These are phyloP conservation scores for Lycorma delicatula DNA, from an alignment of 1,140 invertebrate species.

Conservation along the genomic window DNA sequence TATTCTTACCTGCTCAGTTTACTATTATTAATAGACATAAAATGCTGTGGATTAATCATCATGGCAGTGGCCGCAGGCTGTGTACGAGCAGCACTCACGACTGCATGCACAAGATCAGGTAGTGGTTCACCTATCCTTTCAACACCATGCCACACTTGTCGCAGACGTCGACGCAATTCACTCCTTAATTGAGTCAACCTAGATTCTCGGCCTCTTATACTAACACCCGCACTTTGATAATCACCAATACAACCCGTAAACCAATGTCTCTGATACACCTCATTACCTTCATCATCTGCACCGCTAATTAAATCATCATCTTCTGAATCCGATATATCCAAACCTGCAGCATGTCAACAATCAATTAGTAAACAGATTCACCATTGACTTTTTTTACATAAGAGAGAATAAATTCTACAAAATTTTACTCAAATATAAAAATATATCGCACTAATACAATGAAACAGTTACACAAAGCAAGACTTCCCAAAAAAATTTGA, in stretches of 20 bases:
- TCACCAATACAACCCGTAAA: conserved; percentile 18
- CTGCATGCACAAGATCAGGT: conserved; percentile 10
- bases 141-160: conserved; percentile 15
- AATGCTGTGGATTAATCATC: conserved; percentile 21
- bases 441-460: too few species aligned
- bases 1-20: conserved; percentile 22
- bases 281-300: neutral
- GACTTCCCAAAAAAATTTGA: too few species aligned
- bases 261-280: conserved; percentile 27
- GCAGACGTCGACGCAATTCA: conserved; percentile 17
- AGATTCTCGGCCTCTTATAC: conserved; percentile 14
- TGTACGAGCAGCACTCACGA: conserved; percentile 17
- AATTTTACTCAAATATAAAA: too few species aligned
- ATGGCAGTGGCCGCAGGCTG: conserved; percentile 22
- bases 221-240: conserved; percentile 7
- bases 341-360: too few species aligned
- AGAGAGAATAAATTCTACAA: too few species aligned
- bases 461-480: too few species aligned
- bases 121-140: conserved; percentile 5
- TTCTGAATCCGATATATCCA: conserved; percentile 25
- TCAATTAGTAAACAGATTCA: too few species aligned
- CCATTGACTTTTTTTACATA: too few species aligned
- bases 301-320: conserved; percentile 13
- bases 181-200: conserved; percentile 12
- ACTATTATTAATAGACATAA: neutral